Base-by-base conservation (phyloP, 2,888 invertebrate species). In the Nycteola revayana region DNA sequence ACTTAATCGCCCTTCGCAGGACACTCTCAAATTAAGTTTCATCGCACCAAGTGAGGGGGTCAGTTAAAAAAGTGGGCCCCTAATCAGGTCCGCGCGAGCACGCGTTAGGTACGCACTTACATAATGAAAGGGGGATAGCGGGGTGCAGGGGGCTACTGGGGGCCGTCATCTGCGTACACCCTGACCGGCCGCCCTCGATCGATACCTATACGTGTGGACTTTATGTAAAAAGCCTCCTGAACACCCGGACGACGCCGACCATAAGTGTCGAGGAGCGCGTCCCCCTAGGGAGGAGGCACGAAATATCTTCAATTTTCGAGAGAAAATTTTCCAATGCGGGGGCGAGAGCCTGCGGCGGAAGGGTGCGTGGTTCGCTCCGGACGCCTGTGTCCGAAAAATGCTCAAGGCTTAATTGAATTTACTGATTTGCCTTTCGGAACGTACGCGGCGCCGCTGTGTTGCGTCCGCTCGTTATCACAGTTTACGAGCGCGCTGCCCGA, bases 271-370 rank as follows among this genome's bases (percentile, higher is more conserved):
- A 84, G 85, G 79, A 83, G 82, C 84, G 85, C 82, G 82, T 84
- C 79, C 81, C 86, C 86, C 81, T 75, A 65, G 85, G 87, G 86
- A 83, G 85, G 77, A 79, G 77, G 82, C 79, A 80, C 80, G 77
- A 81, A 84, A 86, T 86, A 86, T 88, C 87, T 88, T 87, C 87
- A 87, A 87, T 87, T 87, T 88, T 86, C 79, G 86, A 85, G 87
- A 86, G 85, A 85, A 84, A 85, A 86, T 84, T 86, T 87, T 86
- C 87, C 85, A 85, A 84, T 83, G 87, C 77, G 83, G 80, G 82
- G 83, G 82, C 77, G 81, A 76, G 56, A 62, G 82, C 84, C 83
- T 73, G 81, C 81, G 83, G 82, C 84, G 78, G 79, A 83, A 82
- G 83, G 84, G 84, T 80, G 78, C 68, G 72, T 67, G 69, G 73